phyloP scores from a whole-genome alignment of 2,888 invertebrate species.

The Amorpha juglandis region DNA sequence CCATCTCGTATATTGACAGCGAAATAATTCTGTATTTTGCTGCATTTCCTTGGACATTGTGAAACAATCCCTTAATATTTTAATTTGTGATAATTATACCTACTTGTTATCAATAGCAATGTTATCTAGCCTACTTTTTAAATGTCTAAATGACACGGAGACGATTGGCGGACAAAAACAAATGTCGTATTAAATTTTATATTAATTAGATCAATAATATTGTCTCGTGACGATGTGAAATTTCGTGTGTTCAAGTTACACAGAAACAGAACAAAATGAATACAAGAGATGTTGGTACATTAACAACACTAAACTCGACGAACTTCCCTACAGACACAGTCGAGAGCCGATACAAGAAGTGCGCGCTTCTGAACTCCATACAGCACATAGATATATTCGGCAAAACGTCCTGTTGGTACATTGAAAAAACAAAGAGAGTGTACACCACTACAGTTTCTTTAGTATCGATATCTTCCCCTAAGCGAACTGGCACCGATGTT shows the following conservation, averaged over 20 bases:
- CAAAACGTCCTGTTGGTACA: constrained; percentile 40
- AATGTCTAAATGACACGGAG: background rate
- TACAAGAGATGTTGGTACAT: constrained; percentile 28
- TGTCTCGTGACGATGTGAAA: constrained; percentile 10
- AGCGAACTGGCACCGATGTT: constrained; percentile 28
- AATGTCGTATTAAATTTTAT: background rate
- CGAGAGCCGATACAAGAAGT: constrained; percentile 46
- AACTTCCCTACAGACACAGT: constrained; percentile 31
- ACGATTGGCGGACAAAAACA: background rate
- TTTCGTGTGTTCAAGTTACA: constrained; percentile 18
- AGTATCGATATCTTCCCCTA: constrained; percentile 40
- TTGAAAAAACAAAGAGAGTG: constrained; percentile 31
- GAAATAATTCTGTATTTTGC: no score
- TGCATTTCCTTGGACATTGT: no score
- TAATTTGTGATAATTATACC: no score
- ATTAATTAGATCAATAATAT: background rate
- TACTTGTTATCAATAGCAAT: no score
- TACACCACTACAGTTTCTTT: constrained; percentile 38
- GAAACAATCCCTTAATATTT: no score
- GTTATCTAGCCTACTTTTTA: no score
- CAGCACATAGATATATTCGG: constrained; percentile 62
- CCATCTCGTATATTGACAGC: no score
- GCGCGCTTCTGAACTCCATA: constrained; percentile 47
- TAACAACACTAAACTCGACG: constrained; percentile 11
- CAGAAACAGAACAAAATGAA: constrained; percentile 13